Percentiles rank a stretch among this genome's conserved stretches.
Conservation (phyloP, 2,888 invertebrate species). For the Lasioglossum marginatum region DNA sequence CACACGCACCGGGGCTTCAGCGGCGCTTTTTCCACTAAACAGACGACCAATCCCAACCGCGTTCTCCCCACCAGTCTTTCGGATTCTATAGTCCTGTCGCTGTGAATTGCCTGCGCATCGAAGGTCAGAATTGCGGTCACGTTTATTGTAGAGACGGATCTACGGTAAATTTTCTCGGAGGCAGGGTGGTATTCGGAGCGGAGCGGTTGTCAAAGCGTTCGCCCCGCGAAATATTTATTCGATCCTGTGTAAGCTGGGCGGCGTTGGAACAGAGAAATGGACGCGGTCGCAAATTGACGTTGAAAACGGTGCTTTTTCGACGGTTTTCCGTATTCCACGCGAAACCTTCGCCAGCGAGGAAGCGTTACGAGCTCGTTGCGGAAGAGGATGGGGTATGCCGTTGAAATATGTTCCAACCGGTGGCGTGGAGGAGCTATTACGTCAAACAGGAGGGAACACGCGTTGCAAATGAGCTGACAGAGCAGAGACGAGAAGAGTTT, state of each 20-base stretch:
- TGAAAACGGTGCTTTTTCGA: neutral
- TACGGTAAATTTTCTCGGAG: neutral
- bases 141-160: neutral
- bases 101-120: neutral
- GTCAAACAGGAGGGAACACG: neutral
- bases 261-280: neutral
- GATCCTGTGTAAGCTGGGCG: neutral
- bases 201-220: neutral
- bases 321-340: neutral
- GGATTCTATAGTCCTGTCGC: neutral
- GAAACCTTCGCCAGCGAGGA: neutral
- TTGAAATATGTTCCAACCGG: constrained; percentile 13
- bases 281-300: constrained; percentile 20
- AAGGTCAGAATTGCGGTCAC: neutral
- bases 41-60: neutral
- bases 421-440: neutral
- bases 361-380: neutral
- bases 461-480: neutral
- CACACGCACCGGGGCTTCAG: neutral
- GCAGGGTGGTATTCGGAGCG: neutral
- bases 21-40: neutral
- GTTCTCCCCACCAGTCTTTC: neutral
- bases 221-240: constrained; percentile 19
- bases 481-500: neutral
- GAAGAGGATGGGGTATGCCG: neutral